These are phyloP conservation scores for Elephantulus edwardii DNA, from an alignment of 2,113 vertebrate genomes.

Conservation along the genomic window DNA sequence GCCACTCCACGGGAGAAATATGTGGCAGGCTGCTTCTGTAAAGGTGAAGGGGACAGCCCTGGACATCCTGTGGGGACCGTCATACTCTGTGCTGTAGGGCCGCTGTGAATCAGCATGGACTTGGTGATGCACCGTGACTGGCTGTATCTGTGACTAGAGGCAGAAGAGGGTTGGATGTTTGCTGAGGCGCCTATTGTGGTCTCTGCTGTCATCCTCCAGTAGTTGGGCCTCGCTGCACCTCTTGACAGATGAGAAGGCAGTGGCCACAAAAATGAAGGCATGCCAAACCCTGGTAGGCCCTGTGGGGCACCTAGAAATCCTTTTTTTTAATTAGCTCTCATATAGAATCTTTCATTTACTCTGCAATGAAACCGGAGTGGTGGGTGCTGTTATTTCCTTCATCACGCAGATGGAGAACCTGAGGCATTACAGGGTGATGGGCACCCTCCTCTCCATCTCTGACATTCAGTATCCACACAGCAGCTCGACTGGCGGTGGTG, in stretches of 20 bases:
- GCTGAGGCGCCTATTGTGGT: background rate
- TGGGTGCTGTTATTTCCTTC: background rate
- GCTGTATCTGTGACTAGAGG: background rate
- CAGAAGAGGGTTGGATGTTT: background rate
- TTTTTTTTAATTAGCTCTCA: background rate
- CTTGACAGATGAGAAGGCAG: background rate
- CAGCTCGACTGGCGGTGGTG: fast-evolving
- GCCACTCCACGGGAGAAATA: background rate
- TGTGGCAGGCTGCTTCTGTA: background rate
- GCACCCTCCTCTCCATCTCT: background rate
- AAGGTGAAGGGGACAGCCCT: background rate
- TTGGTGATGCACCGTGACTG: background rate
- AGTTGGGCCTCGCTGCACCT: background rate
- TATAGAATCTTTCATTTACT: background rate
- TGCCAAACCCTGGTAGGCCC: background rate
- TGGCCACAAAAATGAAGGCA: background rate
- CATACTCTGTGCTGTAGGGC: background rate
- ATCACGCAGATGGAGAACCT: background rate
- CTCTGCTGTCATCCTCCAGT: too few relatives aligned
- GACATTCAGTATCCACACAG: background rate
- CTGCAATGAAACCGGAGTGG: background rate
- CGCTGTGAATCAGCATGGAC: background rate
- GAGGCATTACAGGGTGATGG: background rate
- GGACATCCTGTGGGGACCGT: background rate
- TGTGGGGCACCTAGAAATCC: background rate